Base-by-base conservation (phyloP, 2,888 invertebrate species). In the Mactromeris polynyma region DNA sequence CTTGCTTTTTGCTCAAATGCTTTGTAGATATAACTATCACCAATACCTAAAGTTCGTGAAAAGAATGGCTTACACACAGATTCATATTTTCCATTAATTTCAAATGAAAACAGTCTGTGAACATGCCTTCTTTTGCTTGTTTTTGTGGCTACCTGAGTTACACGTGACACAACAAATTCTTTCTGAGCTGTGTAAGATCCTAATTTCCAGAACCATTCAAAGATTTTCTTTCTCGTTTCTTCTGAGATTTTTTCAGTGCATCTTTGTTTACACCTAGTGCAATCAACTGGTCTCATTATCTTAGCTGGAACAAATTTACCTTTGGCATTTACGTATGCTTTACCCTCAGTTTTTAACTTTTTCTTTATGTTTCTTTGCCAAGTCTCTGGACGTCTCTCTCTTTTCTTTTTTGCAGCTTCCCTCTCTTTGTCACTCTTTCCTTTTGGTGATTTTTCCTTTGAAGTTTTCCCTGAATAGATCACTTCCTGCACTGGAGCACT, bases 41-140 rank as follows among this genome's bases (percentile, higher is more conserved):
- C 91, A 58, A 91, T 85, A 64, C 91, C 89, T 21, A 93, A 83
- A 38, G 90, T 90, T 79, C 82, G 89, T 11, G 91, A 84, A 69
- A 90, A 93, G 80, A 93, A 91, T 26, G 86, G 81, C 78, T 90
- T 91, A 81, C 91, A 91, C 31, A 90, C 88, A 38, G 91, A 88
- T 79, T 87, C 90, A 84, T 91, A 91, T 33, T 89, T 91, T 11
- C 91, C 91, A 86, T 91, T 91, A 1, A 91, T 91, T 77, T 91
- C 91, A 83, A 91, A 91, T 19, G 91, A 91, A 83, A 91, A 91
- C n/a, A 91, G 83, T 51, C 91, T 87, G 77, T 91, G 91, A 42
- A 91, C 91, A 83, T 87, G 87, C 33, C 87, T 64, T 83, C 90
- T 73, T 51, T 90, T 89, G 69, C 84, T 89, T 3, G 89, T 88